Evolutionary conservation across 2,113 vertebrate genomes (phyloP).

Genomic region (Cettia cetti): DNA sequence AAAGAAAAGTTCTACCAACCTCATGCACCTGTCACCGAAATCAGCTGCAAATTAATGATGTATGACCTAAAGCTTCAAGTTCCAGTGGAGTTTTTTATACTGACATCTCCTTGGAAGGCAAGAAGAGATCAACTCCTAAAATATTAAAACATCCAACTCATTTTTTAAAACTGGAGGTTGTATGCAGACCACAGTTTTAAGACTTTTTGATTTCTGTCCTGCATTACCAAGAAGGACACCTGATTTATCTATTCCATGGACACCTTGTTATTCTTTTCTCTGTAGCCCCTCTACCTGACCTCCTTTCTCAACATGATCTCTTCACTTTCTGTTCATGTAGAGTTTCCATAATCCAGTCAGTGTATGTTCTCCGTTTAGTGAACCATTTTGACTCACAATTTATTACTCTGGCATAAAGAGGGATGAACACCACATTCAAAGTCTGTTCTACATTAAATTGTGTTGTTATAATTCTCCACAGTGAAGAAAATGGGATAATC

Average conservation of each 20-base stretch:
- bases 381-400: neutral
- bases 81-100: neutral
- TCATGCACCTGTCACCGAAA: neutral
- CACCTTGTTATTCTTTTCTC: neutral
- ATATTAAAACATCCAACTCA: neutral
- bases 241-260: neutral
- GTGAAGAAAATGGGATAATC: neutral
- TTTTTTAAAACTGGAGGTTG: neutral
- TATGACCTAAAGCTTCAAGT: neutral
- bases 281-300: neutral
- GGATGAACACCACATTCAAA: neutral
- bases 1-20: neutral
- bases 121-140: neutral
- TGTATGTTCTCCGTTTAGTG: neutral
- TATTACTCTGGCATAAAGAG: neutral
- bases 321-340: neutral
- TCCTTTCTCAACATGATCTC: neutral
- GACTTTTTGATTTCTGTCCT: neutral
- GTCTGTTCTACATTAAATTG: neutral
- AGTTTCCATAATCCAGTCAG: neutral
- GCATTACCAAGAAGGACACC: neutral
- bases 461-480: neutral
- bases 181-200: neutral
- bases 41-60: neutral
- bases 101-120: neutral